Base-by-base conservation (phyloP, 2,888 invertebrate species). In the Erebia ligea region DNA sequence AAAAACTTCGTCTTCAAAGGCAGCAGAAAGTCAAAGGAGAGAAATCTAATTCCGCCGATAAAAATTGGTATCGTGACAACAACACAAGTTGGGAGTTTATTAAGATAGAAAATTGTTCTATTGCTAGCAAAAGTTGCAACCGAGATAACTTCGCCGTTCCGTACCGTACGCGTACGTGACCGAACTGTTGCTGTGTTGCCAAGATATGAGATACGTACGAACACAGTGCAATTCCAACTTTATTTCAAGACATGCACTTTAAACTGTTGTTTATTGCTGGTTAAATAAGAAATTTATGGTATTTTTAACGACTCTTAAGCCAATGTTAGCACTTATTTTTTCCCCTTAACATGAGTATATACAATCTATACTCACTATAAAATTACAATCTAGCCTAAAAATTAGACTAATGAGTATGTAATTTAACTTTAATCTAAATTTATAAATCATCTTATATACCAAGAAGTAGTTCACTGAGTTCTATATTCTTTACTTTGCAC, bases 111-210 rank as follows among this genome's bases (percentile, higher is more conserved):
- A 76, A 76, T 75, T 76, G 72, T 73, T 73, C 75, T 75, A 76
- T 78, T 74, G 72, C 74, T 59, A 11, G 71, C 69, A 71, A 72
- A 77, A 77, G 73, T 76, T 75, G 75, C 75, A 72, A 62, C 75
- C 75, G 71, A 75, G 77, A 79, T 78, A 80, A 80, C 75, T 80
- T 77, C 72, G 70, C 71, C 76, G 76, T 78, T 77, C 75, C 76
- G 75, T 68, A 66, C 64, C 73, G 72, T 50, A 73, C 50, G 50
- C 15, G 10, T 17, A 57, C 80, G 79, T 80, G 80, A 79, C 79
- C 76, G 68, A 79, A 79, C 76, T 70, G 76, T 72, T 62, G 63
- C 69, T 67, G 59, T 48, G 62, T 62, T 11, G 19, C 19, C 48
- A 21, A 45, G 71, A 74, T 75, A 77, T 76, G 67, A 74, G 72